phyloP scores from a whole-genome alignment of 2,888 invertebrate genomes.

The Thereva nobilitata region DNA sequence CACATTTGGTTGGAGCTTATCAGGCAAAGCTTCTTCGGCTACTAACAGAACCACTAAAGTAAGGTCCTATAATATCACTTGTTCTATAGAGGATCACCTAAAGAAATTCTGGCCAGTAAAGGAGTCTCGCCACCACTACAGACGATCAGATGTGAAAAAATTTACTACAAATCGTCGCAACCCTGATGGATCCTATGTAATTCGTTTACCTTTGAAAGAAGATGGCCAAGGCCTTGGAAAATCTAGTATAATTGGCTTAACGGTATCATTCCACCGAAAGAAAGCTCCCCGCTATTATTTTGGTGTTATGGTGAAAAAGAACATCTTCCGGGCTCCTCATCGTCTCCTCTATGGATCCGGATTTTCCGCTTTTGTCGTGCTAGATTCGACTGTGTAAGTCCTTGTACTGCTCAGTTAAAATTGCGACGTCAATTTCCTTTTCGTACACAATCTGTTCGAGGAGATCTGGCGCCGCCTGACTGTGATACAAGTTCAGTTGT shows the following conservation, averaged over 20 bases:
- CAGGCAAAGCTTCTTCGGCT: not conserved
- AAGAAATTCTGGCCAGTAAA: not conserved
- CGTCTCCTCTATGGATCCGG: too few relatives aligned
- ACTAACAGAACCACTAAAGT: not conserved
- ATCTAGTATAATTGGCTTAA: not conserved
- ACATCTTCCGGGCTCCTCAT: too few relatives aligned
- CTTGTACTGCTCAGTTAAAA: too few relatives aligned
- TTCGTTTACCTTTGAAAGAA: not conserved
- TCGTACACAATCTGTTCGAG: too few relatives aligned
- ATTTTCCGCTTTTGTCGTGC: too few relatives aligned
- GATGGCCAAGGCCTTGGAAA: not conserved
- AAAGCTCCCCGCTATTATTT: too few relatives aligned
- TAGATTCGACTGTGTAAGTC: too few relatives aligned
- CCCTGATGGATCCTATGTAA: not conserved
- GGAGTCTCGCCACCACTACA: not conserved
- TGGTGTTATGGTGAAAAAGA: too few relatives aligned
- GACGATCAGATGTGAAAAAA: not conserved
- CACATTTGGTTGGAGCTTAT: not conserved
- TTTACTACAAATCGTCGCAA: not conserved
- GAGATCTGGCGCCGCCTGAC: too few relatives aligned
- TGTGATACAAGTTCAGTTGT: too few relatives aligned
- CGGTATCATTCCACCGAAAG: slow-evolving; percentile 18
- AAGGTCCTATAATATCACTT: not conserved
- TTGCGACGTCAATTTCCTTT: too few relatives aligned
- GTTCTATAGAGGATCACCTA: not conserved